Evolutionary conservation across 35 echinoderm and acorn worm species (phyloP).

Genomic region (Lytechinus variegatus): DNA sequence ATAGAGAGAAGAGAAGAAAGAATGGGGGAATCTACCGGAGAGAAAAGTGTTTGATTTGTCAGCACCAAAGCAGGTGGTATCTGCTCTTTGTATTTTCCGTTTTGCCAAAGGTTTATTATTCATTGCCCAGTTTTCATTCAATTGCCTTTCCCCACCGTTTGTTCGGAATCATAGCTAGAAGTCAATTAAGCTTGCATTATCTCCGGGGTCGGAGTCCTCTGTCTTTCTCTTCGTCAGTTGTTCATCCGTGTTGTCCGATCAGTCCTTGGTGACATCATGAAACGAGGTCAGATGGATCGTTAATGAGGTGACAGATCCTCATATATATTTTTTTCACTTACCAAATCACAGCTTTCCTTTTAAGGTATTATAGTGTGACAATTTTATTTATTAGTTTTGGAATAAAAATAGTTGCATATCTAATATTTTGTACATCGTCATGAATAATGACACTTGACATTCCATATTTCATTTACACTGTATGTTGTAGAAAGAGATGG

Average conservation of each 20-base stretch:
- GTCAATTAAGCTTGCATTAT: not conserved
- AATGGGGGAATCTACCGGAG: not conserved
- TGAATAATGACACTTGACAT: too few species aligned
- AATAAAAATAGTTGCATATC: too few species aligned
- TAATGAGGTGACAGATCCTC: not conserved
- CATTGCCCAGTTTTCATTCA: slow-evolving; percentile 25
- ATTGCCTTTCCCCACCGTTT: slow-evolving; percentile 13
- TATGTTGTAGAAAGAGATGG: too few species aligned
- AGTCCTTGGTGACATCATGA: not conserved
- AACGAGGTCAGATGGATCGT: not conserved
- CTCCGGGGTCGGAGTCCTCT: not conserved
- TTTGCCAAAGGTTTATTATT: slow-evolving; percentile 43
- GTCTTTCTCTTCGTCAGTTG: not conserved
- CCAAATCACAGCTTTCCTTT: too few species aligned
- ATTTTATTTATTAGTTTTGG: too few species aligned
- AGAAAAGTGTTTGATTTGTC: slow-evolving; percentile 43
- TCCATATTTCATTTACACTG: too few species aligned
- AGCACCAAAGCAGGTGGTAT: slow-evolving; percentile 25
- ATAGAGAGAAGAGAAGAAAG: not conserved
- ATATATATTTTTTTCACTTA: not conserved
- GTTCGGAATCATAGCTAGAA: not conserved
- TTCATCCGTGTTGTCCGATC: not conserved
- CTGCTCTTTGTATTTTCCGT: not conserved
- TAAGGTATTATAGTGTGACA: too few species aligned
- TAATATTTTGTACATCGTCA: too few species aligned